Conservation (phyloP, 92 coral and sea anemone species). For the Epizoanthus illoricatus region DNA sequence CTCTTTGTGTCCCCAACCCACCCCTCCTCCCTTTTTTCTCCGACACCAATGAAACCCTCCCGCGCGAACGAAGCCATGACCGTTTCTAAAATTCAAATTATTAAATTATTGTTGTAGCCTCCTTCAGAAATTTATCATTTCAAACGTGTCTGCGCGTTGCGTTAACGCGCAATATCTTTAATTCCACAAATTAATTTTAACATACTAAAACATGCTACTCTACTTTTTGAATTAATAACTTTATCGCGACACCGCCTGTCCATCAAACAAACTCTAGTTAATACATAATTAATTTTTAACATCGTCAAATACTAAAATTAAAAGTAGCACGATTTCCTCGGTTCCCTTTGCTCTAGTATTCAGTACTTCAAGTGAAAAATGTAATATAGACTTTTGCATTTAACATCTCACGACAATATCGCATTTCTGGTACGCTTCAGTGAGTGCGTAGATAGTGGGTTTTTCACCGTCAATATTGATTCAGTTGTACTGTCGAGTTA, state of each 20-base stretch:
- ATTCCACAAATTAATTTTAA: slow-evolving; percentile 20
- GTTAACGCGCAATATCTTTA: neutral
- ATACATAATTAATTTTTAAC: slow-evolving; percentile 37
- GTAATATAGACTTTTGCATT: too few species aligned
- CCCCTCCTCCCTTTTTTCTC: neutral
- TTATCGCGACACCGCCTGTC: neutral
- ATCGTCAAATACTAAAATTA: neutral
- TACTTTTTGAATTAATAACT: slow-evolving; percentile 15
- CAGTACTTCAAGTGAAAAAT: too few species aligned
- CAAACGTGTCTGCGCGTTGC: too few species aligned
- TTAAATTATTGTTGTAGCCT: neutral
- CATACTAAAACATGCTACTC: slow-evolving; percentile 24
- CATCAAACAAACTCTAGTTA: slow-evolving; percentile 19
- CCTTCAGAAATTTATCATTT: neutral
- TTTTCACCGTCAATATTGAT: slow-evolving; percentile 5
- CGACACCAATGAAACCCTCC: neutral
- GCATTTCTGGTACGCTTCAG: too few species aligned
- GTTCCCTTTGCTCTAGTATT: neutral
- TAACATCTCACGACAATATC: too few species aligned
- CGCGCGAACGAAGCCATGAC: neutral
- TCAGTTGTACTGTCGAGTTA: slow-evolving; percentile 36
- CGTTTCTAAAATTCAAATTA: neutral
- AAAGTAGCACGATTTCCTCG: neutral
- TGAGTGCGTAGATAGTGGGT: neutral
- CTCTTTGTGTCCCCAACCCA: neutral